These are phyloP conservation scores for Drosophila helvetica DNA, from an alignment of 2,888 invertebrate genomes.

Conservation along the genomic window DNA sequence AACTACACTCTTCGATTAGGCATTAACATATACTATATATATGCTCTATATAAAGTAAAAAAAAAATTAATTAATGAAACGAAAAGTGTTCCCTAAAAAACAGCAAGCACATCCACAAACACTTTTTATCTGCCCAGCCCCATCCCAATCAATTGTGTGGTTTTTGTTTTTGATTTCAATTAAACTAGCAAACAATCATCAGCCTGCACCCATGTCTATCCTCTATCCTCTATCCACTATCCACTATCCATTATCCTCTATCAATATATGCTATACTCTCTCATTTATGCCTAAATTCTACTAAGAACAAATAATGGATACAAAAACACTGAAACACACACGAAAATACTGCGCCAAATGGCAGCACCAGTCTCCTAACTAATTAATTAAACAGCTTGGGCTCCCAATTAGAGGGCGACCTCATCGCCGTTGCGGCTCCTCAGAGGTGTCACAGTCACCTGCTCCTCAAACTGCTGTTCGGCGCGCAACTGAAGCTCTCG, in stretches of 20 bases:
- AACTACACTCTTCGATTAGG: conserved; percentile 46
- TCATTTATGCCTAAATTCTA: conserved; percentile 42
- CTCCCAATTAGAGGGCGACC: conserved; percentile 73
- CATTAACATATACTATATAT: conserved; percentile 45
- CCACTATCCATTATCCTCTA: neutral
- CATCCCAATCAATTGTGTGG: conserved; percentile 31
- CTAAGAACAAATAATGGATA: conserved; percentile 43
- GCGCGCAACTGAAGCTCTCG: conserved; percentile 72
- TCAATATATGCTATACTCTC: conserved; percentile 9
- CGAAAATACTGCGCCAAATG: conserved; percentile 38
- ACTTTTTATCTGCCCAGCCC: neutral
- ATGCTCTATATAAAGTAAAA: conserved; percentile 5
- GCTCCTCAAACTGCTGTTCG: conserved; percentile 69
- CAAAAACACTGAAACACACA: conserved; percentile 43
- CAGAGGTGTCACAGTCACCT: conserved; percentile 65
- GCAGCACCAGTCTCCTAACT: conserved; percentile 52
- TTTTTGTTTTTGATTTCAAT: conserved; percentile 50
- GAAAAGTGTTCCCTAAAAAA: conserved; percentile 4
- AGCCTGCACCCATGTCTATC: conserved; percentile 11
- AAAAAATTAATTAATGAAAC: conserved; percentile 15
- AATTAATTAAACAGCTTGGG: conserved; percentile 30
- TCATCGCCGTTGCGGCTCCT: conserved; percentile 76
- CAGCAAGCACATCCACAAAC: neutral
- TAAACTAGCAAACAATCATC: conserved; percentile 52
- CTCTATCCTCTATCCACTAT: neutral